Evolutionary conservation across 30 jellyfish, hydroid and myxozoan species (phyloP).

Genomic region (Aurelia sp.): DNA sequence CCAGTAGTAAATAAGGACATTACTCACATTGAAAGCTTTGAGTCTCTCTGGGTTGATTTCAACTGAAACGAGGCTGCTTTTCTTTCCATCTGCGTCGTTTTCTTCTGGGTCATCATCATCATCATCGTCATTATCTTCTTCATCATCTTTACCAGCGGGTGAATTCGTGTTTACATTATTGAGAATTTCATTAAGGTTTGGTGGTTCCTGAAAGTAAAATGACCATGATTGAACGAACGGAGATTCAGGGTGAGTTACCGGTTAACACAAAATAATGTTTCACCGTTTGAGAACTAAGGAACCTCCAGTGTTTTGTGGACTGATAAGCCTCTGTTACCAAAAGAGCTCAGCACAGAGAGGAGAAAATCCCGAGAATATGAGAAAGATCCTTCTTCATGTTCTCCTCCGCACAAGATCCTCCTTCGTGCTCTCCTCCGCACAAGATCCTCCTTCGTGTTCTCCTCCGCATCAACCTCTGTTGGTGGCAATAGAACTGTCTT

Average conservation of each 20-base stretch:
- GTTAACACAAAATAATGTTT: neutral
- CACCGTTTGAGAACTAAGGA: neutral
- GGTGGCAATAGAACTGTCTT: too few relatives aligned
- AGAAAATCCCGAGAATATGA: too few relatives aligned
- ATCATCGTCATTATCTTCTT: constrained; percentile 94
- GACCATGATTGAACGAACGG: neutral
- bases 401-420: too few relatives aligned
- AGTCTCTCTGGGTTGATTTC: constrained; percentile 95
- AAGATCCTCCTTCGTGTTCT: too few relatives aligned
- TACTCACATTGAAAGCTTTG: constrained; percentile 95
- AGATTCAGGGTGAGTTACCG: neutral
- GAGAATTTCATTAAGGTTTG: constrained; percentile 72
- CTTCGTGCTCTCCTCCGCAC: too few relatives aligned
- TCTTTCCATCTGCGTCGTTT: constrained; percentile 35
- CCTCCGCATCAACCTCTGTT: too few relatives aligned
- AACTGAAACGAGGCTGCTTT: constrained; percentile 28
- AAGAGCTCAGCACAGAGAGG: too few relatives aligned
- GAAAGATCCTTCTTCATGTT: too few relatives aligned
- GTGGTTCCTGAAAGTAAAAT: constrained; percentile 66
- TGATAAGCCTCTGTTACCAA: too few relatives aligned
- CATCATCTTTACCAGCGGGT: constrained; percentile 81
- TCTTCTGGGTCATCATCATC: constrained; percentile 77
- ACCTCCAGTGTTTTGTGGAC: too few relatives aligned
- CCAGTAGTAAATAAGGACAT: neutral
- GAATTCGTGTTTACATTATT: constrained; percentile 60